phyloP scores from a whole-genome alignment of 1,140 invertebrate species.

The Anthonomus grandis region DNA sequence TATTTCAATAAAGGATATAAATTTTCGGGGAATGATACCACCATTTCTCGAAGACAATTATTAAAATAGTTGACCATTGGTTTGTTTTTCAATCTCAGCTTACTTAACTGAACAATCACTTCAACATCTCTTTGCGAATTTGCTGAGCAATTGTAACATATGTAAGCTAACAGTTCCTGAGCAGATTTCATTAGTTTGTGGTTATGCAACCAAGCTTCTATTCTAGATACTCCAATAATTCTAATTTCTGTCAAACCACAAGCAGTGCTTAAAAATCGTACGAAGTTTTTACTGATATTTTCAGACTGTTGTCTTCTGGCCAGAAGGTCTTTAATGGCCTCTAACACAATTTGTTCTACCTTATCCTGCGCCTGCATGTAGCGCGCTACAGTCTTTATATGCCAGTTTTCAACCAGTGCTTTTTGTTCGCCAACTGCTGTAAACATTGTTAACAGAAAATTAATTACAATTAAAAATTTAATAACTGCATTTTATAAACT shows the following conservation, averaged over 20 bases:
- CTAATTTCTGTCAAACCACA: constrained; percentile 86
- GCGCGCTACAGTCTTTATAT: constrained; percentile 54
- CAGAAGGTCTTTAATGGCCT: constrained; percentile 84
- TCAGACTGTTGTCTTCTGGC: constrained; percentile 80
- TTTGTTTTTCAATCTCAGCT: constrained; percentile 92
- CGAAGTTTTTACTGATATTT: constrained; percentile 81
- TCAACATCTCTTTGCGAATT: constrained; percentile 81
- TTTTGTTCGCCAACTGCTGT: constrained; percentile 51
- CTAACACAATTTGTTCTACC: constrained; percentile 80
- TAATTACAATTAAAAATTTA: no score
- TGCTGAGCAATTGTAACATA: constrained; percentile 85
- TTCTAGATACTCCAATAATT: constrained; percentile 71
- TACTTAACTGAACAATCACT: constrained; percentile 83
- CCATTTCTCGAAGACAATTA: constrained; percentile 77
- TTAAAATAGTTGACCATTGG: constrained; percentile 86
- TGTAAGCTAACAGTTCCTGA: constrained; percentile 89
- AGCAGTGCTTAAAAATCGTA: constrained; percentile 78
- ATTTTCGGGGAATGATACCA: constrained; percentile 75
- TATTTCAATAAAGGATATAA: constrained; percentile 83
- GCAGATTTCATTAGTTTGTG: constrained; percentile 88
- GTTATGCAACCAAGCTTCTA: constrained; percentile 95
- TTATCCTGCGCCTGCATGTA: constrained; percentile 63
- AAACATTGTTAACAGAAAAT: constrained; percentile 14
- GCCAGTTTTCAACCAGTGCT: constrained; percentile 43
- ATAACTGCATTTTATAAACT: no score